Conservation (phyloP, 1,140 invertebrate species). For the Camponotus pennsylvanicus region DNA sequence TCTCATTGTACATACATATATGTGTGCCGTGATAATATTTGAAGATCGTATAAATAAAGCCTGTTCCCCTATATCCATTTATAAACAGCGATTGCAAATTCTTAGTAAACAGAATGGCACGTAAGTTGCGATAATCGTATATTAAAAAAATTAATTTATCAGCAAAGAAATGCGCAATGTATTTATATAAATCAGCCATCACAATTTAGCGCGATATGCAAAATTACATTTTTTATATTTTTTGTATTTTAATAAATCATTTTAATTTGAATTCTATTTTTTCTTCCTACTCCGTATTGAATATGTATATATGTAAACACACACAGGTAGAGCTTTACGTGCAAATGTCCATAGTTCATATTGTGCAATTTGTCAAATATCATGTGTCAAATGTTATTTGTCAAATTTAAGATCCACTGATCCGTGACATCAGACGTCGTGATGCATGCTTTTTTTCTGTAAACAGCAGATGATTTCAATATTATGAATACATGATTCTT, state of each 20-base stretch:
- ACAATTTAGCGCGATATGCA: not conserved
- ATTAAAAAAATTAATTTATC: not conserved
- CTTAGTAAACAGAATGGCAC: not conserved
- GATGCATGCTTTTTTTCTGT: constrained; percentile 21
- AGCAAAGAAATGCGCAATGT: not conserved
- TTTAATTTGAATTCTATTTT: too few relatives aligned
- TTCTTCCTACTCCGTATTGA: too few relatives aligned
- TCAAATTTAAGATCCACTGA: constrained; percentile 17
- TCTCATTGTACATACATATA: not conserved
- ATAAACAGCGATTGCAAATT: not conserved
- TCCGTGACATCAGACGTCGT: not conserved
- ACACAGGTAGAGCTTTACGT: too few relatives aligned
- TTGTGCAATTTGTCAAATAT: not conserved
- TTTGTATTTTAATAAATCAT: too few relatives aligned
- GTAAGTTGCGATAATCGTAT: not conserved
- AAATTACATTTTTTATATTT: not conserved
- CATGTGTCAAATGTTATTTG: not conserved
- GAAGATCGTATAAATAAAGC: too few relatives aligned
- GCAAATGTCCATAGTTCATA: too few relatives aligned
- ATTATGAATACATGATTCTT: not conserved
- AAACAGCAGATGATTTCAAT: constrained; percentile 28
- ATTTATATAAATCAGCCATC: too few relatives aligned
- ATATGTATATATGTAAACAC: too few relatives aligned
- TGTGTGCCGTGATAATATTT: too few relatives aligned
- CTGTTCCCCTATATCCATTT: not conserved